A percentile compares a stretch with the other conserved stretches of the same genome.
Conservation (phyloP, 2,888 invertebrate species). For the Acrobasis repandana region DNA sequence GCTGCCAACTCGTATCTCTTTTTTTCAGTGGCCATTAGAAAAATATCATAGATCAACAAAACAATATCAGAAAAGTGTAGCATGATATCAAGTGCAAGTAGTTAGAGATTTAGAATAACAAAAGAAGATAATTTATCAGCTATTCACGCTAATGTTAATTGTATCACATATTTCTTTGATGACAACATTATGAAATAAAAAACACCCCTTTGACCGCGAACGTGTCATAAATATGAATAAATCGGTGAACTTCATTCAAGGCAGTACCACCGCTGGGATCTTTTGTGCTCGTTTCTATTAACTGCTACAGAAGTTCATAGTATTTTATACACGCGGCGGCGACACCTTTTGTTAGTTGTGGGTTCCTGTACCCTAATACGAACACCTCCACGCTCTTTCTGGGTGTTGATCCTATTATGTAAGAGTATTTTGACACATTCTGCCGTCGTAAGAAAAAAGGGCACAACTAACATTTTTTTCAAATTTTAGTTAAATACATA, state of each 20-base stretch:
- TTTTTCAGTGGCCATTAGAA: no score
- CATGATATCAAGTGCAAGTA: no score
- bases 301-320: conserved; percentile 81
- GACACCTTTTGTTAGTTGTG: conserved; percentile 62
- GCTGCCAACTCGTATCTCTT: no score
- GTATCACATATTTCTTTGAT: conserved; percentile 33
- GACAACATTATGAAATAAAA: conserved; percentile 49
- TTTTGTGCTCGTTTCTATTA: conserved; percentile 67
- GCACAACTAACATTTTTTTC: no score
- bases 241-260: conserved; percentile 60
- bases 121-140: neutral
- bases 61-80: no score
- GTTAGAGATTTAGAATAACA: neutral
- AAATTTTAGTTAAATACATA: no score
- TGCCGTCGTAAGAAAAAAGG: no score
- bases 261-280: conserved; percentile 56
- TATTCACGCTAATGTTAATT: conserved; percentile 9
- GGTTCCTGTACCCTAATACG: conserved; percentile 55
- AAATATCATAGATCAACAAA: no score
- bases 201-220: conserved; percentile 57
- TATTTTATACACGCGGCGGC: conserved; percentile 59
- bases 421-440: conserved; percentile 79
- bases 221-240: conserved; percentile 67
- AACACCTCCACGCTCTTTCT: conserved; percentile 48
- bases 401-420: conserved; percentile 64